Evolutionary conservation across 2,797 vertebrate genomes (phyloP), one percentile per base, ranked within the genome.

Genomic region (Neoniphon sammara): DNA sequence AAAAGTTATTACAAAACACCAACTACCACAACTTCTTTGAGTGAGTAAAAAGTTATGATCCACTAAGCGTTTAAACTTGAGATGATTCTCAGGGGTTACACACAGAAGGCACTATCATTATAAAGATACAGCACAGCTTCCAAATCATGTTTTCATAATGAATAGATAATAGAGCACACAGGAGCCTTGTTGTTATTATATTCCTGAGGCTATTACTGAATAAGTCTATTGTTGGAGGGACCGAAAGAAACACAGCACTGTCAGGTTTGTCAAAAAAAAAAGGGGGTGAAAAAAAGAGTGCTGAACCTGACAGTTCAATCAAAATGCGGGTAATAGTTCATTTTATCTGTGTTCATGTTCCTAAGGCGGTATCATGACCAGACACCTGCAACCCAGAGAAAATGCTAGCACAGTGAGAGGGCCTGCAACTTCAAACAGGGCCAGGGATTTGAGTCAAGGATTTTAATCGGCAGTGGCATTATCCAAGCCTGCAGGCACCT

Each of bases 341-440:
- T 89, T 91, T 93, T 91, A 91, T 92, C 88, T 75, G 73, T 81
- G 81, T 82, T 80, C n/a, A 52, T 63, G 59, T 81, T 90, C 85
- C 84, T 61, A 63, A 59, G 86, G 82, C 64, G 2, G 70, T 91
- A 91, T 93, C 92, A 83, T 77, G 80, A 84, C 74, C 85, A 86
- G 88, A 88, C 92, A 92, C 91, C 91, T 92, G 92, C 92, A 89
- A 86, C 86, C 86, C 72, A 15, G 67, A 75, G 56, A 90, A 88
- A 89, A 87, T 81, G 75, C 50, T 4, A 80, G 87, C 85, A 57
- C 80, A 76, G 86, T 67, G 67, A 89, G 85, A 87, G 86, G 82
- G 73, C 64, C 79, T 57, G 68, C 53, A 84, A 88, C 88, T 91
- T 90, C 86, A 91, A 90, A 91, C 77, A 47, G 60, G 76, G 69